These are phyloP conservation scores for Romanogobio albipinnatus DNA, from an alignment of 2,113 vertebrate genomes.

Conservation along the genomic window DNA sequence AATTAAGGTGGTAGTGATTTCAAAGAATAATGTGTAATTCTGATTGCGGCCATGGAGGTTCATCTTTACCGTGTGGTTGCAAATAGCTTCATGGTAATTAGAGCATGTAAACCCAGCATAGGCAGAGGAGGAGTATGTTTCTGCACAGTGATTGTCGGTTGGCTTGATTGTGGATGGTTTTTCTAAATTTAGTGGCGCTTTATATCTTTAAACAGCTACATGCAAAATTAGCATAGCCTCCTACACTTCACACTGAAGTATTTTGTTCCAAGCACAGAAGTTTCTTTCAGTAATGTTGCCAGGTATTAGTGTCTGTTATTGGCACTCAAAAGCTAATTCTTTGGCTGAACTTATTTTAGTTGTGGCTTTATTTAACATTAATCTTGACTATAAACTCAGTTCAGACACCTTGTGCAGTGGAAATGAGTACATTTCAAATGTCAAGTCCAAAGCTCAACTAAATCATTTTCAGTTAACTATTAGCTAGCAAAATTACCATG, in stretches of 20 bases:
- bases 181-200: constrained; percentile 30
- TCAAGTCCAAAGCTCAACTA: not conserved
- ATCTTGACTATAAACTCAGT: not conserved
- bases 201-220: constrained; percentile 35
- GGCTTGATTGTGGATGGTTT: constrained; percentile 35
- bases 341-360: not conserved
- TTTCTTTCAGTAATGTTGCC: not conserved
- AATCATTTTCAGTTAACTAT: not conserved
- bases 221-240: constrained; percentile 30
- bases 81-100: constrained; percentile 53
- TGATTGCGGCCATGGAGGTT: not conserved
- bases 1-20: constrained; percentile 39
- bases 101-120: constrained; percentile 4
- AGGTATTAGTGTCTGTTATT: not conserved
- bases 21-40: constrained; percentile 26
- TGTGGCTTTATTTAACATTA: not conserved
- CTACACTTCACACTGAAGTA: constrained; percentile 27
- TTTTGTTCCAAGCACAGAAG: not conserved
- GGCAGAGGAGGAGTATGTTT: constrained; percentile 10
- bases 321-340: too few relatives aligned
- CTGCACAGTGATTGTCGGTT: constrained; percentile 32
- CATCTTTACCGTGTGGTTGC: constrained; percentile 21
- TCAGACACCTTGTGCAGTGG: not conserved
- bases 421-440: not conserved
- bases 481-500: not conserved